phyloP scores from a whole-genome alignment of 2,113 vertebrate species.

The Eulacestoma nigropectus region DNA sequence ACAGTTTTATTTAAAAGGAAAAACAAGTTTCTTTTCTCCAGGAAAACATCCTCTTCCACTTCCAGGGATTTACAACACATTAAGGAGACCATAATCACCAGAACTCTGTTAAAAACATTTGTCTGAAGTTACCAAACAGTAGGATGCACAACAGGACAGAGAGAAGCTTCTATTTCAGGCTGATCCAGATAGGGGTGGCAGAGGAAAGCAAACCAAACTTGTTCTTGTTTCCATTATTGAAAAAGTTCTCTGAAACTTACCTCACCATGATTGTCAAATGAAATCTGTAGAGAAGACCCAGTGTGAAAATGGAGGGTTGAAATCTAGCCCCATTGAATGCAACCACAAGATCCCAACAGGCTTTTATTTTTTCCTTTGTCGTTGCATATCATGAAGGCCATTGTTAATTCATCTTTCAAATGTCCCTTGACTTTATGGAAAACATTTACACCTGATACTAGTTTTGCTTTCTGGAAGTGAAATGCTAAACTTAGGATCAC shows the following conservation, averaged over 20 bases:
- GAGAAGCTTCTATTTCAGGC: background rate
- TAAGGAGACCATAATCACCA: background rate
- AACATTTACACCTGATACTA: background rate
- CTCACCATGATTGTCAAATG: background rate
- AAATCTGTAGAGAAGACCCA: background rate
- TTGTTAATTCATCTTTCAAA: background rate
- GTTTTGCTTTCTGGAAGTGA: constrained; percentile 6
- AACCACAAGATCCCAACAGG: background rate
- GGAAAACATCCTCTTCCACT: constrained; percentile 15
- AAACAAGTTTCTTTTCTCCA: constrained; percentile 1
- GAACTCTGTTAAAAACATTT: constrained; percentile 20
- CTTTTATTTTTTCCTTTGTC: background rate
- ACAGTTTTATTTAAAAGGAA: background rate
- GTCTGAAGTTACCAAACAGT: background rate
- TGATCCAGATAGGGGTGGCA: background rate
- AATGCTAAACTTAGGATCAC: constrained; percentile 7
- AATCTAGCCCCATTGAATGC: background rate
- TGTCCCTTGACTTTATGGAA: background rate
- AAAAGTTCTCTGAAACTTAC: background rate
- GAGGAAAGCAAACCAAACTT: background rate
- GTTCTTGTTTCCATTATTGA: background rate
- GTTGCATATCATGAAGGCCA: background rate
- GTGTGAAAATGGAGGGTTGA: background rate
- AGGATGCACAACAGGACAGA: background rate
- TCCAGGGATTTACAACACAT: constrained; percentile 27